Conservation (phyloP, 1,140 invertebrate genomes). For the Bilobella aurantiaca region DNA sequence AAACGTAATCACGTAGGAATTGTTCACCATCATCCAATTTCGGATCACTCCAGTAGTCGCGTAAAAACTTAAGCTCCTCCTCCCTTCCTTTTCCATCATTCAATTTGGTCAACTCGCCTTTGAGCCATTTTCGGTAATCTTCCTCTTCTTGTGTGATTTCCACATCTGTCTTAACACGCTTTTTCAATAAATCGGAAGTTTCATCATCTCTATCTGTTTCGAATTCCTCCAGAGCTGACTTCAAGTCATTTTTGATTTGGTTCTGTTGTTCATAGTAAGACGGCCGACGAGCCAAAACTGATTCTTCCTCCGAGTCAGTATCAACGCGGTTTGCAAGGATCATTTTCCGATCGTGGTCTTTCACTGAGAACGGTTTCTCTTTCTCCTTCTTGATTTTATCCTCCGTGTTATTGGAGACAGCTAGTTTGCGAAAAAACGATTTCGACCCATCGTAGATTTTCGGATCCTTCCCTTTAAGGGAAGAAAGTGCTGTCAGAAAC, state of each 20-base stretch:
- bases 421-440: conserved; percentile 57
- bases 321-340: conserved; percentile 58
- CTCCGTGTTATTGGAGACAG: not conserved
- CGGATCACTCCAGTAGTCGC: conserved; percentile 73
- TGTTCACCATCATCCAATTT: conserved; percentile 70
- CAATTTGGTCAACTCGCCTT: conserved; percentile 58
- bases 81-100: conserved; percentile 47
- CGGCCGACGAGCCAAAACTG: conserved; percentile 36
- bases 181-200: conserved; percentile 46
- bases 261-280: conserved; percentile 61
- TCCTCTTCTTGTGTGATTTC: conserved; percentile 55
- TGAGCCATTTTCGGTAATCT: conserved; percentile 70
- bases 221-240: conserved; percentile 41
- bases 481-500: conserved; percentile 73
- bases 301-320: conserved; percentile 45
- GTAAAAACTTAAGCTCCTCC: conserved; percentile 58
- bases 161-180: conserved; percentile 52
- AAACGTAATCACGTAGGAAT: conserved; percentile 82
- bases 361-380: conserved; percentile 54
- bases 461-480: conserved; percentile 77
- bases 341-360: conserved; percentile 70
- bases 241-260: conserved; percentile 57
- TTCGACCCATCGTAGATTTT: conserved; percentile 68
- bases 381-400: conserved; percentile 19
- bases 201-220: conserved; percentile 44